Base-by-base conservation (phyloP, 2,797 vertebrate genomes). In the Rhinatrema bivittatum region DNA sequence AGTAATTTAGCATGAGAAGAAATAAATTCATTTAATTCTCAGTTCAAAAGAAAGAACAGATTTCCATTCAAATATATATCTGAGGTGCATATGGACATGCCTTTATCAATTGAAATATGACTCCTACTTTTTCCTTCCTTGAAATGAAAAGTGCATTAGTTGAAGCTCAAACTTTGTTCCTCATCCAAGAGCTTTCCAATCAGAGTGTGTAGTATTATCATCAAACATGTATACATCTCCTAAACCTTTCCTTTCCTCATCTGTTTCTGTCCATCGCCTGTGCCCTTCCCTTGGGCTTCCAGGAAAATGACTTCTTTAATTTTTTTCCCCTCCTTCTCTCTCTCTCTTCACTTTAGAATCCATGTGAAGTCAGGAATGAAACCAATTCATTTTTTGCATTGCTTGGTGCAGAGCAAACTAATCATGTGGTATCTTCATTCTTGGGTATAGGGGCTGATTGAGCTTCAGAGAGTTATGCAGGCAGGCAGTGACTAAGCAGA, bases 361-460 rank as follows among this genome's bases (percentile, higher is more conserved):
- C 56, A 43, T 43, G 33, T 38, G 42, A 49, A 57, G 50, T 1
- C 23, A 50, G 14, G 31, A 64, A 62, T 63, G 50, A 48, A 62
- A 60, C 23, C 54, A 37, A 42, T 57, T 42, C 3, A 56, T 61
- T 62, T 70, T 71, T 53, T 74, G 56, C 50, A 70, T 69, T 61
- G 46, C 42, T 66, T 60, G 45, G 36, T 56, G 45, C 46, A 48
- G 41, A 59, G 33, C 48, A 58, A 72, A 64, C 32, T 63, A 30
- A 29, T 16, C 22, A 24, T 25, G 2, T 25, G 29, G 23, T 49
- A 32, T 18, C 20, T 24, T 15, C 26, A 21, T 46, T 17, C 13
- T 46, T n/a, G n/a, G n/a, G n/a, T n/a, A n/a, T n/a, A n/a, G 31
- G 3, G 5, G 25, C 7, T 36, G 25, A 53, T 32, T 29, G 24